These are phyloP conservation scores for Scolopax mira DNA, from an alignment of 2,113 vertebrate species.

Conservation along the genomic window DNA sequence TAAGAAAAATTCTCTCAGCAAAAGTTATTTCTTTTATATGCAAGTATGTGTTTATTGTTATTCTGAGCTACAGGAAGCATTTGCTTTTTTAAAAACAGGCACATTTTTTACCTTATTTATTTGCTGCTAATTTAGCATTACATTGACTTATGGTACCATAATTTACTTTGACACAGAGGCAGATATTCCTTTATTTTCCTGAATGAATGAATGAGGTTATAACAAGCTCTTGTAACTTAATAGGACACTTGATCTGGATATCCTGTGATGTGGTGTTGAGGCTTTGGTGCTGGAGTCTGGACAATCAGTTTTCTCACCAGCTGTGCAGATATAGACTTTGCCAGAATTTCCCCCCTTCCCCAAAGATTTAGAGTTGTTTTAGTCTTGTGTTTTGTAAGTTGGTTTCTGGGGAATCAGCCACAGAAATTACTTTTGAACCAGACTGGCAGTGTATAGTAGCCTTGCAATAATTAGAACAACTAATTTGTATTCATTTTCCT, in stretches of 20 bases:
- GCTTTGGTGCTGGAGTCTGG: not conserved
- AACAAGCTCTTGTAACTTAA: slow-evolving; percentile 3
- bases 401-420: not conserved
- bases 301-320: slow-evolving; percentile 20
- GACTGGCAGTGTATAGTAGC: not conserved
- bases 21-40: not conserved
- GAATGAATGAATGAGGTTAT: not conserved
- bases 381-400: not conserved
- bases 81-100: not conserved
- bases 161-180: not conserved
- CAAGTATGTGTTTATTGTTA: not conserved
- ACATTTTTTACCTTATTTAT: not conserved
- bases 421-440: slow-evolving; percentile 6
- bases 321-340: not conserved
- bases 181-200: slow-evolving; percentile 13
- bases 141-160: not conserved
- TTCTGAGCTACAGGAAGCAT: not conserved
- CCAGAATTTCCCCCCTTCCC: not conserved
- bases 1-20: not conserved
- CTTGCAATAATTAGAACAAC: slow-evolving; percentile 18
- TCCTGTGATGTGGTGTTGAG: not conserved
- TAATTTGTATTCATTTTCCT: slow-evolving; percentile 12
- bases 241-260: not conserved
- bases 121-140: not conserved
- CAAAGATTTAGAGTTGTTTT: not conserved